Base-by-base conservation (phyloP, 2,888 invertebrate genomes). In the Nomada flava region DNA sequence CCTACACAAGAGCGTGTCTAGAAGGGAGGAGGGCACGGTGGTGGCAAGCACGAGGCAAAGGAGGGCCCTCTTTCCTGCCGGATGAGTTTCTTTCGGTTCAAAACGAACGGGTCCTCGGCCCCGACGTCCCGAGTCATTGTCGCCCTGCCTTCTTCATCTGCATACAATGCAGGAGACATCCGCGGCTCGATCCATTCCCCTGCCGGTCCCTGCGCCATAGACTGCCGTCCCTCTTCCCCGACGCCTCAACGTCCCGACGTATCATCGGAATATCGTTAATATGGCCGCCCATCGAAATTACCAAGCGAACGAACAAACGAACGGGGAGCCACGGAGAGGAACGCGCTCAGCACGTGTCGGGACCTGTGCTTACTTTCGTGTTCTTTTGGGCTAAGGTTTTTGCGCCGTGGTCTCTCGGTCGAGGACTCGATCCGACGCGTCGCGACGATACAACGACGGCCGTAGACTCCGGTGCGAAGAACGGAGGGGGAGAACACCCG, bases 91-190 rank as follows among this genome's bases (percentile, higher is more conserved):
- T 84, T 83, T 87, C 76, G 77, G 81, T 76, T 68, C 20, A 72
- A 82, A 82, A 86, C 83, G 84, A 82, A 79, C 82, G 88, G 89
- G 85, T 88, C 85, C 83, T 76, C 79, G 88, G 86, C 83, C 84
- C 77, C 86, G 88, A 88, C 88, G 82, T 88, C 87, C 89, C 87
- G 83, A 93, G 93, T 93, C 93, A 93, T 93, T 92, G 93, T 92
- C 92, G 93, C 93, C 93, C 92, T 91, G 93, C 93, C 93, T 93
- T 92, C 91, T 92, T 93, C 91, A 93, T 93, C 93, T 93, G 90
- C 93, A 93, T 93, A 93, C 93, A 93, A 93, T 93, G 90, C 91
- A 76, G 85, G 89, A 91, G 91, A 91, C 91, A 92, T 89, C 90
- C 89, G 88, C 89, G 90, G 89, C 87, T 80, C 83, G 72, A 59